These are phyloP conservation scores for Arctopsyche grandis DNA, from an alignment of 1,140 invertebrate species.

Conservation along the genomic window DNA sequence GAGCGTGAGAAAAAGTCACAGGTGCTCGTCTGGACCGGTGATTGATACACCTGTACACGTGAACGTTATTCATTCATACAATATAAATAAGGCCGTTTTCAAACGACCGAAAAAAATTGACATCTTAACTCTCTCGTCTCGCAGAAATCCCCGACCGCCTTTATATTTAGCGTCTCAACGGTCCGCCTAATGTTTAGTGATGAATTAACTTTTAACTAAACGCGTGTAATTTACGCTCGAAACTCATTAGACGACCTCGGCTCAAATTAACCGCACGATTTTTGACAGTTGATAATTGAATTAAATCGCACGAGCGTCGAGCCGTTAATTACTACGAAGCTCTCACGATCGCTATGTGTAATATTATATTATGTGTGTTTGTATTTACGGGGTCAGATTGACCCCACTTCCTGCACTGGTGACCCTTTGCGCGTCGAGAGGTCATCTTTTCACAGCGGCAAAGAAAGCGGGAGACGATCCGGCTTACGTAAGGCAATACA, in stretches of 20 bases:
- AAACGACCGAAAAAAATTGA: slow-evolving; percentile 20
- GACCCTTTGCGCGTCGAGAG: slow-evolving; percentile 22
- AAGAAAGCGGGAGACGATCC: slow-evolving; percentile 26
- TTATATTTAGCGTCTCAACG: neutral
- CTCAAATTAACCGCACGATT: neutral
- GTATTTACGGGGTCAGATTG: slow-evolving; percentile 29
- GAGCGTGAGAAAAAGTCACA: slow-evolving; percentile 52
- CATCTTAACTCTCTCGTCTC: slow-evolving; percentile 29
- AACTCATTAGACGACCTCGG: slow-evolving; percentile 5
- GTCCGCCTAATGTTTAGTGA: slow-evolving; percentile 16
- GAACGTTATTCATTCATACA: slow-evolving; percentile 32
- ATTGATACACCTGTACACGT: slow-evolving; percentile 47
- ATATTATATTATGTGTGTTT: too few species aligned
- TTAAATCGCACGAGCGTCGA: neutral
- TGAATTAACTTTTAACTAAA: slow-evolving; percentile 18
- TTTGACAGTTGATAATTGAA: neutral
- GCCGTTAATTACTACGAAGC: neutral
- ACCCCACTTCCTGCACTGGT: slow-evolving; percentile 14
- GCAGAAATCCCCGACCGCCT: slow-evolving; percentile 23
- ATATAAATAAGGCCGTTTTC: neutral
- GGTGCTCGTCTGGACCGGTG: slow-evolving; percentile 42
- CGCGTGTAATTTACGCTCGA: slow-evolving; percentile 13
- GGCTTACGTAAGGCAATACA: neutral
- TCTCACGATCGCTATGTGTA: slow-evolving; percentile 4
- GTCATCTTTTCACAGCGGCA: slow-evolving; percentile 32